These are phyloP conservation scores for Lepidothrix coronata DNA, from an alignment of 2,113 vertebrate genomes.

Conservation along the genomic window DNA sequence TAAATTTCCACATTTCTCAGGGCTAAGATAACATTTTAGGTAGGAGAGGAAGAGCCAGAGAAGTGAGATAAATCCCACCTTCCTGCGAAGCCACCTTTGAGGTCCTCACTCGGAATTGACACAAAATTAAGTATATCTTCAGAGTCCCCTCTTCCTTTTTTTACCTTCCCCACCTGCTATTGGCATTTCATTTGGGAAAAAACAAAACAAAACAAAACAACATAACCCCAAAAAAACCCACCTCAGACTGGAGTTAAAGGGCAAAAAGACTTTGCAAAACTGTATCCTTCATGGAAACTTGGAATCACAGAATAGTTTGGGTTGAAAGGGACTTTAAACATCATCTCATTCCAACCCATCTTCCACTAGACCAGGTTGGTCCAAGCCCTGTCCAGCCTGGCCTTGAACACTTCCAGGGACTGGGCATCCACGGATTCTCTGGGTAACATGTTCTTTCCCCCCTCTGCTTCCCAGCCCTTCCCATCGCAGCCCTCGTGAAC, in stretches of 20 bases:
- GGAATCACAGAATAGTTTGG: not conserved
- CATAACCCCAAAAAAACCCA: accelerated
- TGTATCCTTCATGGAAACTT: not conserved
- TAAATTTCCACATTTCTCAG: not conserved
- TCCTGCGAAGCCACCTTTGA: not conserved
- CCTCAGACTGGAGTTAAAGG: not conserved
- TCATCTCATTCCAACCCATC: not conserved
- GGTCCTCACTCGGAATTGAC: not conserved
- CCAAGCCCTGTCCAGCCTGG: not conserved
- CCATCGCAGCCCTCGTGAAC: not conserved
- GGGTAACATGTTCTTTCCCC: not conserved
- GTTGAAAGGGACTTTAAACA: not conserved
- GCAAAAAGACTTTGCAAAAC: not conserved
- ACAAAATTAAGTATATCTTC: accelerated
- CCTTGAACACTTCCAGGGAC: not conserved
- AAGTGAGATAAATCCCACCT: not conserved
- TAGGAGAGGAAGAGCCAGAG: not conserved
- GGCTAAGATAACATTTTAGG: not conserved
- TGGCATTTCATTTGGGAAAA: not conserved
- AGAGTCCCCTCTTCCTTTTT: not conserved
- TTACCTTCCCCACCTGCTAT: not conserved
- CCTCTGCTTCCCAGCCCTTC: not conserved
- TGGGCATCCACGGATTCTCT: not conserved
- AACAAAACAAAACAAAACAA: not conserved
- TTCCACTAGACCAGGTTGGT: not conserved